Conservation (phyloP, 2,797 vertebrate species). For the Epinephelus malabaricus region DNA sequence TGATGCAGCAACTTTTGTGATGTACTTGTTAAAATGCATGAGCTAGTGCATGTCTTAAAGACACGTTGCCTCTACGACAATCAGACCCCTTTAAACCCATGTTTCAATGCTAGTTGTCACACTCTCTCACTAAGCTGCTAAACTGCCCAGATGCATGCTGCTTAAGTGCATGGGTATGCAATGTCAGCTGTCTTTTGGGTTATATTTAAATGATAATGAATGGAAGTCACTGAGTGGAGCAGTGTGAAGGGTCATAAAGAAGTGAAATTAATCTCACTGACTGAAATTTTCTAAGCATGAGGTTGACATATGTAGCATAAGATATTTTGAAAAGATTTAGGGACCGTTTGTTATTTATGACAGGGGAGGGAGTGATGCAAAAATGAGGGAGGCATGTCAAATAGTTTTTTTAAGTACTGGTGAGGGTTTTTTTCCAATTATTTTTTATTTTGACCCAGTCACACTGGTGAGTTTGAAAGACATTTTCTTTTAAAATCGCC, state of each 20-base stretch:
- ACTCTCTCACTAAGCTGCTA: conserved; percentile 5
- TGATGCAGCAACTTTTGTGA: neutral
- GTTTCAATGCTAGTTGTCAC: conserved; percentile 16
- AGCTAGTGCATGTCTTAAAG: neutral
- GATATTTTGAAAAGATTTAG: no score
- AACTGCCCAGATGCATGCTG: neutral
- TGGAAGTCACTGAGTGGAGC: neutral
- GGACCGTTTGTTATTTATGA: no score
- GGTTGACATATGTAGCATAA: neutral
- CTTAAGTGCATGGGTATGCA: neutral
- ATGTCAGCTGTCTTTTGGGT: conserved; percentile 8
- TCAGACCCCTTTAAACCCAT: conserved; percentile 4
- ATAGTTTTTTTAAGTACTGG: no score
- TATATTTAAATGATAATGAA: conserved; percentile 21
- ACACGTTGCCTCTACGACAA: neutral
- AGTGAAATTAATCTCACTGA: conserved; percentile 4
- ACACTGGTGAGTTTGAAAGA: no score
- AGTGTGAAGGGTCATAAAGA: neutral
- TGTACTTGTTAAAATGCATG: neutral
- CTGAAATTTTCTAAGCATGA: conserved; percentile 1
- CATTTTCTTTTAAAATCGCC: no score
- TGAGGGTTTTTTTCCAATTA: no score
- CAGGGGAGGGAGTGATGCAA: no score
- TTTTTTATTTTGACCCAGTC: no score
- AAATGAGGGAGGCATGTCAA: no score